Evolutionary conservation across 2,797 vertebrate genomes (phyloP).

Genomic region (Ctenosaura bakeri): DNA sequence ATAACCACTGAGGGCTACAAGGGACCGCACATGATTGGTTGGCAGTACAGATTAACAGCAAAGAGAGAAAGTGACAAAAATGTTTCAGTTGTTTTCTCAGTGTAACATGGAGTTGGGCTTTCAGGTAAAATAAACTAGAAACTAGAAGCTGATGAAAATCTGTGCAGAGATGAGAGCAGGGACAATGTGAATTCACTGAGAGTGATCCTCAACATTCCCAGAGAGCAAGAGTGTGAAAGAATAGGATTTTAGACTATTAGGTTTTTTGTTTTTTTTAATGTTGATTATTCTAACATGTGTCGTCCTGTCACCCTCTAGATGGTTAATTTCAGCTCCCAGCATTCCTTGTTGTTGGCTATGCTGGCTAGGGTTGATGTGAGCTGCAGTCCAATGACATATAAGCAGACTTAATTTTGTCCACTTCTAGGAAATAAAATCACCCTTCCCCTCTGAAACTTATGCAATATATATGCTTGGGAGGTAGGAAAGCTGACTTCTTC

Average conservation of each 20-base stretch:
- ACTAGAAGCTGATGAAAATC: constrained; percentile 5
- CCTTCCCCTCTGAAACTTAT: constrained; percentile 16
- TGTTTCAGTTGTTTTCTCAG: not conserved
- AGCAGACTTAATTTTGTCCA: too few species aligned
- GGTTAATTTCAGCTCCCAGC: too few species aligned
- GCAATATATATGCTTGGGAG: not conserved
- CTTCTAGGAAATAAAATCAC: not conserved
- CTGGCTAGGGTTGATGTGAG: too few species aligned
- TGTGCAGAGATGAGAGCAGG: constrained; percentile 3
- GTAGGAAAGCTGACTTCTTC: not conserved
- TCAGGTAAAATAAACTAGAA: not conserved
- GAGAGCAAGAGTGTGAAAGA: not conserved
- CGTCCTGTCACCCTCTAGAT: not conserved
- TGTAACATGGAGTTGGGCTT: not conserved
- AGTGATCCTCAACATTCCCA: constrained; percentile 20
- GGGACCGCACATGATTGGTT: not conserved
- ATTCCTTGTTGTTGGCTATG: too few species aligned
- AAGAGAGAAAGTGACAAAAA: not conserved
- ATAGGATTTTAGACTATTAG: not conserved
- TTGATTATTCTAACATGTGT: not conserved
- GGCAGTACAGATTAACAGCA: not conserved
- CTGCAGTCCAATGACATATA: too few species aligned
- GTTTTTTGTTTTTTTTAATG: not conserved
- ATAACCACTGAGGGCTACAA: not conserved
- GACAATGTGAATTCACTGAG: constrained; percentile 19